These are phyloP conservation scores for Metaphire vulgaris DNA, from an alignment of 1,140 invertebrate species.

Conservation along the genomic window DNA sequence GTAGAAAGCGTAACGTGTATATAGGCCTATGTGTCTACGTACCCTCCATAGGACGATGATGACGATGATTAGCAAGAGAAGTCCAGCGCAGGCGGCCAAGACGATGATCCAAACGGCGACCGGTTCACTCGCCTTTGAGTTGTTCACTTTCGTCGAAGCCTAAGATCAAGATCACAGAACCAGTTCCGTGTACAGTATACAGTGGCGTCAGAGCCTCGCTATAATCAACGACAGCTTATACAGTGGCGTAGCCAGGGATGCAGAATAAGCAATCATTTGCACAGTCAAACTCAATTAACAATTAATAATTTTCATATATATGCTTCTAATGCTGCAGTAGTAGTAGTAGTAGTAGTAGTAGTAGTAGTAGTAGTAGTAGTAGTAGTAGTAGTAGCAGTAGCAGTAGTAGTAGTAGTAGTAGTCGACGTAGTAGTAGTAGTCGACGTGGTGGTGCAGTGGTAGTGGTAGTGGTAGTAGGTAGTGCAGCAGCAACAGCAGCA, in stretches of 20 bases:
- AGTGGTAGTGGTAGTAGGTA: constrained; percentile 24
- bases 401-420: constrained; percentile 24
- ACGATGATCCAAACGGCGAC: neutral
- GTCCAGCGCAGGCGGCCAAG: neutral
- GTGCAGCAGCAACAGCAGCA: too few species aligned
- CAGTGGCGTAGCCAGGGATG: too few species aligned
- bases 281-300: neutral
- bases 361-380: constrained; percentile 22
- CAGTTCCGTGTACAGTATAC: neutral
- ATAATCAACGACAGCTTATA: too few species aligned
- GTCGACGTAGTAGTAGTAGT: constrained; percentile 23
- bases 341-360: neutral
- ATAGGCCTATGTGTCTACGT: neutral
- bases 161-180: neutral
- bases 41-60: neutral
- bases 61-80: neutral
- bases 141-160: neutral
- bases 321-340: neutral
- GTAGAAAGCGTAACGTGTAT: neutral
- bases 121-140: neutral
- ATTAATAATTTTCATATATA: neutral
- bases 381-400: constrained; percentile 25
- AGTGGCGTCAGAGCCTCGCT: neutral
- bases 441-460: constrained; percentile 17
- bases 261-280: neutral